phyloP scores from a whole-genome alignment of 2,113 vertebrate genomes.

The Nothobranchius kuhntae region DNA sequence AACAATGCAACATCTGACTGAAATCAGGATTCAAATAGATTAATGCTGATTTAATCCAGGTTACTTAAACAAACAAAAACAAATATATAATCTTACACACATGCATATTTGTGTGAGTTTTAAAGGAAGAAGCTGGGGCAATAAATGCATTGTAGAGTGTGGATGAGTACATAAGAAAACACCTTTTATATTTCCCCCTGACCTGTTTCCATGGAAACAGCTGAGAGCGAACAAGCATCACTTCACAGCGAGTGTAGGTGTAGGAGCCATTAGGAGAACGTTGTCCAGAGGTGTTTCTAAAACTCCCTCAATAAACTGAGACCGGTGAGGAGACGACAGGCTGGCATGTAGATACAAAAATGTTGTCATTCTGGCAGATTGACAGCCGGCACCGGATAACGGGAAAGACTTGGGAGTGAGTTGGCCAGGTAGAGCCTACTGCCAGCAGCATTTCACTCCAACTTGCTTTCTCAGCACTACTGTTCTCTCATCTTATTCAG shows the following conservation, averaged over 20 bases:
- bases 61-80: conserved; percentile 41
- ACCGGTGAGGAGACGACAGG: conserved; percentile 47
- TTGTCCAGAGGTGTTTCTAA: conserved; percentile 60
- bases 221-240: conserved; percentile 59
- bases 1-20: conserved; percentile 20
- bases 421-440: conserved; percentile 40
- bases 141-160: conserved; percentile 54
- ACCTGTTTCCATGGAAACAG: conserved; percentile 80
- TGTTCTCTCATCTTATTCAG: background rate
- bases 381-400: conserved; percentile 27
- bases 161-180: conserved; percentile 72
- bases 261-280: conserved; percentile 56
- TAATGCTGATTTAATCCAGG: conserved; percentile 22
- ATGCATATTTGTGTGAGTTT: conserved; percentile 5
- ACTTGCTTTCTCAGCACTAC: conserved; percentile 7
- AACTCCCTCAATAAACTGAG: conserved; percentile 52
- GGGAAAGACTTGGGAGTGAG: conserved; percentile 31
- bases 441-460: conserved; percentile 9
- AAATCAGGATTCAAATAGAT: conserved; percentile 30
- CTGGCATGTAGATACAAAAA: conserved; percentile 42
- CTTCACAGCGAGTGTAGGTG: conserved; percentile 66
- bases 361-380: conserved; percentile 38
- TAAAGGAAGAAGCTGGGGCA: conserved; percentile 34
- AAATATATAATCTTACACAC: conserved; percentile 11
- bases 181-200: conserved; percentile 34